Evolutionary conservation across 1,140 invertebrate genomes (phyloP), one percentile per base, ranked within the genome.

Genomic region (Drosophila micromelanica): DNA sequence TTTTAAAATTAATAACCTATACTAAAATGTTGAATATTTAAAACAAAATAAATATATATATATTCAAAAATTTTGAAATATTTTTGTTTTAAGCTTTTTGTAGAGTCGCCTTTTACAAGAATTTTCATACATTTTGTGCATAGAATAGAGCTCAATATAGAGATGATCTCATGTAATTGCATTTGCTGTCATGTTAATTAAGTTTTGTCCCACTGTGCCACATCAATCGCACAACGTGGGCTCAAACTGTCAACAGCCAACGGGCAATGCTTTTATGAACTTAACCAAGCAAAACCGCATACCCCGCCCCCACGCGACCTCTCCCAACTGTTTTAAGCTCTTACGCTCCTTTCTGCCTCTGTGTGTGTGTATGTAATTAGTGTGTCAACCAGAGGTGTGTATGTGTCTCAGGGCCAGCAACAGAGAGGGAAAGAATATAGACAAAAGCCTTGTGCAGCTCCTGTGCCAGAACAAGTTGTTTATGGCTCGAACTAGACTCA

Each of bases 321-420:
- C 9, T 5, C 11, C 2, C 17, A 9, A 48, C 17, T 4, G 27
- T 9, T 7, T 11, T 38, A 54, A 54, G 51, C 51, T 35, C 8
- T 27, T 56, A n/a, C 30, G 40, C 13, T 23, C 37, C 37, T 35
- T 32, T 69, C 45, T n/a, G n/a, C 68, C 17, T 61, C 68, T 57
- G 68, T 56, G 17, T 49, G 56, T 76, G 43, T 69, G 78, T 63
- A 78, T 70, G 82, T 87, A 87, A 86, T 86, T 82, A 87, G 76
- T 86, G 70, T 86, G 81, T 82, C 84, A 86, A 73, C 81, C 70
- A 35, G 67, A 87, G 78, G 65, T 76, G 57, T 51, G 20, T 23
- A 5, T 49, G 45, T 60, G 56, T 32, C 20, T 3, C 20, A 3
- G 20, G 20, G 20, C 20, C 20, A 23, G 5, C 17, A 23, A 3